These are phyloP conservation scores for Xestia sexstrigata DNA, from an alignment of 2,888 invertebrate species.

Conservation along the genomic window DNA sequence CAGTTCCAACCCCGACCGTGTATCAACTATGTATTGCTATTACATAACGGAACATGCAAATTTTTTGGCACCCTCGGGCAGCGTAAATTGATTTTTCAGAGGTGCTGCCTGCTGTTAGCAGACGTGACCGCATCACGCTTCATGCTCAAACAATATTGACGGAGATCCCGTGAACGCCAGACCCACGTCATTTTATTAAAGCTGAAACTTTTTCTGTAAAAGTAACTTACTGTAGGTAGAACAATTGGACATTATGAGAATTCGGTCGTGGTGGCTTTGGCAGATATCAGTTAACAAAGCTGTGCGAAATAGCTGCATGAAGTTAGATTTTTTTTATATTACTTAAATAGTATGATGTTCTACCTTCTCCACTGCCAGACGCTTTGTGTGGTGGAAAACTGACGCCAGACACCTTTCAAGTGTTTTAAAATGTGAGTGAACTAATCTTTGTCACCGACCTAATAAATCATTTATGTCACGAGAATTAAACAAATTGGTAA, in stretches of 20 bases:
- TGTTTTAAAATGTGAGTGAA: not conserved
- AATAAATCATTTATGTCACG: not conserved
- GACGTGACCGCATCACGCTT: not conserved
- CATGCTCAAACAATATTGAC: not conserved
- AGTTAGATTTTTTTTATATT: no score
- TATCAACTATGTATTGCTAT: constrained; percentile 40
- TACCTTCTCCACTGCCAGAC: not conserved
- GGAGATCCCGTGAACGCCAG: not conserved
- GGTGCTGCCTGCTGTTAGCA: not conserved
- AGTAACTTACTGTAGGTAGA: no score
- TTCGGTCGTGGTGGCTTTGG: no score
- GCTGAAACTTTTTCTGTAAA: not conserved
- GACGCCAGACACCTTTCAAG: not conserved
- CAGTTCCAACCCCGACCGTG: constrained; percentile 34
- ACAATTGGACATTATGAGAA: no score
- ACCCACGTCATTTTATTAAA: not conserved
- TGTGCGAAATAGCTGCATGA: no score
- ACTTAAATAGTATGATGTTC: no score
- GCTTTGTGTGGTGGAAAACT: not conserved
- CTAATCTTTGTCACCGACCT: not conserved
- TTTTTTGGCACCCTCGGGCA: constrained; percentile 51
- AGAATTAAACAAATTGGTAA: not conserved
- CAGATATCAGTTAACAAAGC: no score
- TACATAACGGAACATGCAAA: constrained; percentile 50
- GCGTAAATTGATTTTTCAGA: constrained; percentile 43